A percentile compares a stretch with the other conserved stretches of the same genome.
Conservation (phyloP, 2,888 invertebrate species). For the Hydraecia micacea region DNA sequence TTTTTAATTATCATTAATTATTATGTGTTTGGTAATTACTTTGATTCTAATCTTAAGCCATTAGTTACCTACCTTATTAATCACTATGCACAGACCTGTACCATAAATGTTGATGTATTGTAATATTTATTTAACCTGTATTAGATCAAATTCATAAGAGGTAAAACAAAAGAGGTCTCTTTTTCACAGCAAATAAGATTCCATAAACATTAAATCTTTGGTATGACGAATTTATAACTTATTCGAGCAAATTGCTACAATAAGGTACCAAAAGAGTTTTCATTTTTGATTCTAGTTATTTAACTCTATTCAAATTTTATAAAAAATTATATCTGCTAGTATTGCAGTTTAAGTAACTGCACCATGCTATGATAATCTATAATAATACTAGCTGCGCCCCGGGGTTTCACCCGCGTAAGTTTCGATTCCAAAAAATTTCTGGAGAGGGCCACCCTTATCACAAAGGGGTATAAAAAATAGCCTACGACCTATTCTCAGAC, state of each 20-base stretch:
- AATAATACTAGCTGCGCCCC: no score
- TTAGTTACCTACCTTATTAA: slow-evolving; percentile 54
- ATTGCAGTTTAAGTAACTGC: not conserved
- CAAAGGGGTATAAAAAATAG: no score
- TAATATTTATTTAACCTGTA: not conserved
- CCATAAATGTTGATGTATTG: slow-evolving; percentile 1
- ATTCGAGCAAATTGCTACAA: no score
- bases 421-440: no score
- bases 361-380: not conserved
- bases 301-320: no score
- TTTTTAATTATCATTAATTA: slow-evolving; percentile 12
- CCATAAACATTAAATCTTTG: not conserved
- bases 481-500: no score
- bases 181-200: not conserved
- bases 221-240: not conserved
- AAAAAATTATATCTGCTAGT: not conserved
- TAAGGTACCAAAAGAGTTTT: not conserved
- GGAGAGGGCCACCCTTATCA: no score
- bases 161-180: not conserved
- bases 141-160: not conserved
- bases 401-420: no score
- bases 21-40: not conserved
- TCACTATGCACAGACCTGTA: slow-evolving; percentile 67
- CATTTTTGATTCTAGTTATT: not conserved
- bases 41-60: not conserved